Percentiles rank a stretch among this genome's conserved stretches.
These are phyloP conservation scores for Callionymus lyra DNA, from an alignment of 2,113 vertebrate species.

Conservation along the genomic window DNA sequence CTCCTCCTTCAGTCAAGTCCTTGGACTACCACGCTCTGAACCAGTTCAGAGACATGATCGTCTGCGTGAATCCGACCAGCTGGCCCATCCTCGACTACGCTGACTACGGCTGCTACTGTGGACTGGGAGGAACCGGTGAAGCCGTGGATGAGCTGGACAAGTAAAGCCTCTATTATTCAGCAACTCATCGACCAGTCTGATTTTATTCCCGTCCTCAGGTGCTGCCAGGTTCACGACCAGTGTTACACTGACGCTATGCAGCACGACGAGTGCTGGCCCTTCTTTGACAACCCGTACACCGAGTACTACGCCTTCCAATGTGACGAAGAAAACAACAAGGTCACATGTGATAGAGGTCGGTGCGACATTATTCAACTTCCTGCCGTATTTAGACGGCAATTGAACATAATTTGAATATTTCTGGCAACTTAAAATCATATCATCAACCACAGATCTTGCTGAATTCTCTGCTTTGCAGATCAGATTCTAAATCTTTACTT, in stretches of 20 bases:
- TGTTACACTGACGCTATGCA: conserved; percentile 63
- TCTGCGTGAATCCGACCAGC: conserved; percentile 68
- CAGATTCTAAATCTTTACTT: no score
- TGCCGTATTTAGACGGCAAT: no score
- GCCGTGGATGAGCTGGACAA: conserved; percentile 78
- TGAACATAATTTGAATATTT: no score
- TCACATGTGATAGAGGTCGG: conserved; percentile 60
- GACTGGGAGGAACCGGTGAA: conserved; percentile 73
- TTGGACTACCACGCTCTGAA: conserved; percentile 40
- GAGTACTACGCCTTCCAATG: conserved; percentile 65
- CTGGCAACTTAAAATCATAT: no score
- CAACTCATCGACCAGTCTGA: neutral
- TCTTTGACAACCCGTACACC: conserved; percentile 79
- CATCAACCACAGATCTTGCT: no score
- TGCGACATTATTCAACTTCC: no score
- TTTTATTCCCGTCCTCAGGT: conserved; percentile 51
- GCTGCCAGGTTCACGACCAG: conserved; percentile 72
- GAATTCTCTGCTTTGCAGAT: no score
- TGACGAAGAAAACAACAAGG: conserved; percentile 13
- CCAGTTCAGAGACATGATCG: conserved; percentile 71
- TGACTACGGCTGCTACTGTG: conserved; percentile 83
- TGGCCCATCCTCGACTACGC: conserved; percentile 57
- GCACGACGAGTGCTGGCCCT: conserved; percentile 45
- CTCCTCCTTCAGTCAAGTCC: conserved; percentile 28
- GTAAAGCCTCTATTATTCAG: conserved; percentile 43